Evolutionary conservation across 2,888 invertebrate genomes (phyloP).

Genomic region (Abrostola triplasia): DNA sequence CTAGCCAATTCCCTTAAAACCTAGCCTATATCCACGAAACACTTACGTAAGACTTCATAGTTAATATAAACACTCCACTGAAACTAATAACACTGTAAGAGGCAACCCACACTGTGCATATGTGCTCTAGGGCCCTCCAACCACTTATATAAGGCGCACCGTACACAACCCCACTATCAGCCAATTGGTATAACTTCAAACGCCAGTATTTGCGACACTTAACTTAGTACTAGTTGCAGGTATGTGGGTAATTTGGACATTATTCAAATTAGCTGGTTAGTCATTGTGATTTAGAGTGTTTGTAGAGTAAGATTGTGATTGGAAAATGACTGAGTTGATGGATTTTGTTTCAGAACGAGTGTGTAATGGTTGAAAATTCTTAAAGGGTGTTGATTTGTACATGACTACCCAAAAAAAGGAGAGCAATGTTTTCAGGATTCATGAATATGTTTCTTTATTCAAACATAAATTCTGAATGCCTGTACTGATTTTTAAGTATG

Average conservation of each 20-base stretch:
- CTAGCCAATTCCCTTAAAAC: background rate
- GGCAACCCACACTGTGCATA: slow-evolving; percentile 66
- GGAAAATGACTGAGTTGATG: too few relatives aligned
- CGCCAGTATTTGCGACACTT: slow-evolving; percentile 58
- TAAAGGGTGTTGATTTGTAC: too few relatives aligned
- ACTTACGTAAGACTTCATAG: slow-evolving; percentile 83
- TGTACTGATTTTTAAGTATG: too few relatives aligned
- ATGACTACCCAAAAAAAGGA: too few relatives aligned
- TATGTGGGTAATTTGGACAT: slow-evolving; percentile 45
- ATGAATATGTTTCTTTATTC: too few relatives aligned
- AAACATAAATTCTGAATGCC: too few relatives aligned
- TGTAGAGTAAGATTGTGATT: background rate
- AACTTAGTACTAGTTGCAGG: slow-evolving; percentile 42
- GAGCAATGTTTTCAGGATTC: too few relatives aligned
- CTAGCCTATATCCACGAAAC: slow-evolving; percentile 31
- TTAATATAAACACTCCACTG: slow-evolving; percentile 63
- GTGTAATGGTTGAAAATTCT: too few relatives aligned
- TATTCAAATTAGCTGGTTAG: slow-evolving; percentile 37
- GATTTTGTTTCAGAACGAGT: too few relatives aligned
- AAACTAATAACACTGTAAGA: slow-evolving; percentile 58
- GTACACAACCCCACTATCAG: slow-evolving; percentile 68
- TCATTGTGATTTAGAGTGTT: slow-evolving; percentile 10
- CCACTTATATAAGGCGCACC: slow-evolving; percentile 75
- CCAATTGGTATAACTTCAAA: slow-evolving; percentile 55
- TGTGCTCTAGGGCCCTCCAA: slow-evolving; percentile 61